Conservation (phyloP, 2,113 vertebrate genomes). For the Myrmecophaga tridactyla region DNA sequence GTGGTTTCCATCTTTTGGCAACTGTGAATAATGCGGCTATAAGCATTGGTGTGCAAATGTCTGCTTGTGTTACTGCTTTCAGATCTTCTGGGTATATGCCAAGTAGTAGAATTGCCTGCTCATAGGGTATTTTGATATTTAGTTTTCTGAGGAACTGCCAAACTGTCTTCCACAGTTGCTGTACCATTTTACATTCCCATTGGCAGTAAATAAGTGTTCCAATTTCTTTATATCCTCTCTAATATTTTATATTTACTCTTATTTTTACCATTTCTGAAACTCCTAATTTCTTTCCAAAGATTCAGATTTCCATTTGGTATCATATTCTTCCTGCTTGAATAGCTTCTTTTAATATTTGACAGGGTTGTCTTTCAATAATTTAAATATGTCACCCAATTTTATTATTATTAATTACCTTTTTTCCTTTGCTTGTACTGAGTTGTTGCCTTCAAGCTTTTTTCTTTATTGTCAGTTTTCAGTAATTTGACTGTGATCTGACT, state of each 20-base stretch:
- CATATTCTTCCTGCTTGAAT: neutral
- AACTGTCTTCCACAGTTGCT: too few relatives aligned
- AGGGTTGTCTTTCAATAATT: constrained; percentile 8
- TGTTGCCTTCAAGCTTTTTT: neutral
- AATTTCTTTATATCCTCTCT: too few relatives aligned
- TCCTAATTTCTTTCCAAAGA: constrained; percentile 3
- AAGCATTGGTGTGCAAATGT: too few relatives aligned
- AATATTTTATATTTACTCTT: neutral
- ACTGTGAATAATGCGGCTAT: too few relatives aligned
- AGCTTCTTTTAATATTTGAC: neutral
- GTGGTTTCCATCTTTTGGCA: too few relatives aligned
- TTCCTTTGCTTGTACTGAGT: neutral
- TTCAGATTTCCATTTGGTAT: neutral
- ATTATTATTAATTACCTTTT: neutral
- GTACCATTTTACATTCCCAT: too few relatives aligned
- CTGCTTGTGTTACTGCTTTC: too few relatives aligned
- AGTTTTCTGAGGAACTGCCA: too few relatives aligned
- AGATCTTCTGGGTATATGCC: too few relatives aligned
- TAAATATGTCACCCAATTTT: neutral
- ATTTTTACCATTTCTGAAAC: neutral
- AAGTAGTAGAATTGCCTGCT: too few relatives aligned
- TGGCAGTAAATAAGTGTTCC: too few relatives aligned
- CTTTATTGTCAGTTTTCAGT: neutral
- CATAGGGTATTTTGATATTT: too few relatives aligned
- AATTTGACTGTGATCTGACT: neutral